Evolutionary conservation across 2,113 vertebrate species (phyloP).

Genomic region (Cynopterus brachyotis): DNA sequence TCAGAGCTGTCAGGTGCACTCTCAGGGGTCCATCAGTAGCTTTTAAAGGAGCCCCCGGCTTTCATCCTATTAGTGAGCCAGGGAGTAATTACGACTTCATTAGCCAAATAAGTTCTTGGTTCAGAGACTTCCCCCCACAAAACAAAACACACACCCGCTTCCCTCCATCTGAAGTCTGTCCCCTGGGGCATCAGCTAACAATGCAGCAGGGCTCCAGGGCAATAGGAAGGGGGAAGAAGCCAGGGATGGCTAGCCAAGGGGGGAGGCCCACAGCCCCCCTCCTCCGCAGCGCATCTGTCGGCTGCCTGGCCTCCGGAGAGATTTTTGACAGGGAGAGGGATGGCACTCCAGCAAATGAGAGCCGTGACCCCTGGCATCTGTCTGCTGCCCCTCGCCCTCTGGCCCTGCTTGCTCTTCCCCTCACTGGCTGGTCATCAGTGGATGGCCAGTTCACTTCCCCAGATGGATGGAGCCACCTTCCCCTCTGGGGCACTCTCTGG

Average conservation of each 20-base stretch:
- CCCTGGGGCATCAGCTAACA: constrained; percentile 63
- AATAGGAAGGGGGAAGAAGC: neutral
- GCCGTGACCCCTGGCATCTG: neutral
- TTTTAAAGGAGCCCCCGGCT: constrained; percentile 45
- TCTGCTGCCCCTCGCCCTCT: constrained; percentile 45
- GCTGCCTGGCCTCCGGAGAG: neutral
- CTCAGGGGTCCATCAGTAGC: constrained; percentile 60
- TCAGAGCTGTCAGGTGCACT: neutral
- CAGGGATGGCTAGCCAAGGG: neutral
- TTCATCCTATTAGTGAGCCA: constrained; percentile 79
- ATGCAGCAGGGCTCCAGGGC: constrained; percentile 64
- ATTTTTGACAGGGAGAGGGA: constrained; percentile 62
- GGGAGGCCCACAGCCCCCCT: neutral
- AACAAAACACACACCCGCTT: constrained; percentile 56
- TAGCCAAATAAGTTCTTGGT: constrained; percentile 77
- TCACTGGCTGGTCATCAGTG: neutral
- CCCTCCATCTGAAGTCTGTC: constrained; percentile 49
- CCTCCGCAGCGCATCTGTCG: constrained; percentile 48
- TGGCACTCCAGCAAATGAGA: constrained; percentile 68
- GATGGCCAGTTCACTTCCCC: neutral
- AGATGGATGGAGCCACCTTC: neutral
- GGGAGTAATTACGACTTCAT: constrained; percentile 83
- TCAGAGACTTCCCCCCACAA: constrained; percentile 60
- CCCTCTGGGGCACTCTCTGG: neutral
- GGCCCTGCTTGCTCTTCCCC: neutral